Percentiles rank a stretch among this genome's conserved stretches.
phyloP scores from a whole-genome alignment of 2,888 invertebrate genomes.

The Erannis defoliaria region DNA sequence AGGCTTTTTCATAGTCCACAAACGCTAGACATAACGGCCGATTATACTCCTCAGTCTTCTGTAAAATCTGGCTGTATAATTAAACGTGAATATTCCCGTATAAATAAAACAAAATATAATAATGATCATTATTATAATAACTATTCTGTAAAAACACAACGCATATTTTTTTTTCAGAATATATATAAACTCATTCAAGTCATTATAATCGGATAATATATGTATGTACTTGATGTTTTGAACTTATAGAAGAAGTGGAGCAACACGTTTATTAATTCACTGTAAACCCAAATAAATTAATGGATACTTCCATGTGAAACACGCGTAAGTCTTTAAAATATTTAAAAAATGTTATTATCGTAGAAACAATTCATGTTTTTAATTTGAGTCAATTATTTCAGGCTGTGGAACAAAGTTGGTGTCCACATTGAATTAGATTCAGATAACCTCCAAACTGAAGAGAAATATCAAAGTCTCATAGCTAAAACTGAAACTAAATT shows the following conservation, averaged over 20 bases:
- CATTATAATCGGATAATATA: constrained; percentile 26
- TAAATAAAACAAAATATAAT: too few species aligned
- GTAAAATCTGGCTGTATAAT: too few species aligned
- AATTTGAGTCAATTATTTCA: constrained; percentile 14
- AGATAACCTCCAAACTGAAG: constrained; percentile 26
- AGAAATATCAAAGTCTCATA: constrained; percentile 25
- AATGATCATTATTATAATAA: too few species aligned
- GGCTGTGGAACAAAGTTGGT: constrained; percentile 35
- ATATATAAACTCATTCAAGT: constrained; percentile 1
- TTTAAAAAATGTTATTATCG: neutral
- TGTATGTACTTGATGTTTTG: constrained; percentile 33
- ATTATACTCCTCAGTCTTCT: too few species aligned
- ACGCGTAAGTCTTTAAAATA: constrained; percentile 30
- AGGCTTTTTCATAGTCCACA: too few species aligned
- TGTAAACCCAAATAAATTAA: constrained; percentile 21
- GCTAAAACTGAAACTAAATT: constrained; percentile 19
- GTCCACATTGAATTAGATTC: constrained; percentile 24
- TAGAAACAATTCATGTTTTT: neutral
- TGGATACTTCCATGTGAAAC: constrained; percentile 35
- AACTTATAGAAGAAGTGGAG: constrained; percentile 39
- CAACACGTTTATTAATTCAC: constrained; percentile 24
- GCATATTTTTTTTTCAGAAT: constrained; percentile 28
- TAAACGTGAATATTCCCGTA: too few species aligned
- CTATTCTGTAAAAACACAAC: too few species aligned
- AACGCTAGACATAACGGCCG: too few species aligned